Percentiles rank a stretch among this genome's conserved stretches.
These are phyloP conservation scores for Eulacestoma nigropectus DNA, from an alignment of 2,113 vertebrate genomes.

Conservation along the genomic window DNA sequence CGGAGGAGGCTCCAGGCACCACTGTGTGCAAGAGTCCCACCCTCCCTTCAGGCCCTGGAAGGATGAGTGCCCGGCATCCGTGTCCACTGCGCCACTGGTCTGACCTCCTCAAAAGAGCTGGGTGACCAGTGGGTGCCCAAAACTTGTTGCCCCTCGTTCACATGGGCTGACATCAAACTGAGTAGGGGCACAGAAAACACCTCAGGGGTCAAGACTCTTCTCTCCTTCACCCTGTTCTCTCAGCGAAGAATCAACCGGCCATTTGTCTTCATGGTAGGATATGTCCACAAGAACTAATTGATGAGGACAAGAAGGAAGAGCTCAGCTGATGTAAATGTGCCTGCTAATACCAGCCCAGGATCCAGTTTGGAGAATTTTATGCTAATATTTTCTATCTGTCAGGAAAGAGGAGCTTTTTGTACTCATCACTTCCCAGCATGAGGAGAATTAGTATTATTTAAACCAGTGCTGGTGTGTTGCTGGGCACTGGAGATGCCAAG, in stretches of 20 bases:
- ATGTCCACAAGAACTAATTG: neutral
- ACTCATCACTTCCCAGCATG: neutral
- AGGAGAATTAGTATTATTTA: neutral
- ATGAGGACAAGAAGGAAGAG: neutral
- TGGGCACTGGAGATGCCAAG: neutral
- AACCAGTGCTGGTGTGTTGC: neutral
- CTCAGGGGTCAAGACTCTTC: neutral
- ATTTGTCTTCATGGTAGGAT: neutral
- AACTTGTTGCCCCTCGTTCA: rapidly evolving
- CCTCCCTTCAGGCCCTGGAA: neutral
- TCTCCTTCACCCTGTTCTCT: neutral
- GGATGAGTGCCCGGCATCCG: rapidly evolving
- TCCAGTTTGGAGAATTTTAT: neutral
- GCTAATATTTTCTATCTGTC: neutral
- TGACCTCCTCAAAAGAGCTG: neutral
- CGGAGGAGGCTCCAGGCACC: neutral
- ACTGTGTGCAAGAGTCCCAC: rapidly evolving
- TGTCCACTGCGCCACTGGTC: rapidly evolving
- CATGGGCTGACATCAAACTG: neutral
- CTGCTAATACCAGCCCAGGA: neutral
- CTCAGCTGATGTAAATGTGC: neutral
- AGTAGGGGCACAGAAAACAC: neutral
- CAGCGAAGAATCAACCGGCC: neutral
- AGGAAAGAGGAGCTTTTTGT: neutral
- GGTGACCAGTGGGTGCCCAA: too few species aligned